Evolutionary conservation across 2,113 vertebrate genomes (phyloP).

Genomic region (Xenotilapia flavipinnis): DNA sequence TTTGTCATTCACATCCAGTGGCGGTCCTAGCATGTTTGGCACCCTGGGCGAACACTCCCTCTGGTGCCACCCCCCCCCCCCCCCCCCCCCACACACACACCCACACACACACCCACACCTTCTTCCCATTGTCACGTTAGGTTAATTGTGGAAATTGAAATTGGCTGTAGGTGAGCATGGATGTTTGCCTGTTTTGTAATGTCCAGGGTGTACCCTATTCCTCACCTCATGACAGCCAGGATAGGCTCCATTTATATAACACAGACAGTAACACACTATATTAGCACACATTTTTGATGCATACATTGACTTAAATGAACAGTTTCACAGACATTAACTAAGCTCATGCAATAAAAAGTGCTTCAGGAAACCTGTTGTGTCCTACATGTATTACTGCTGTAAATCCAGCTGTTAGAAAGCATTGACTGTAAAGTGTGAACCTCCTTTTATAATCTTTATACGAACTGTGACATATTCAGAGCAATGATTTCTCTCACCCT

Average conservation of each 20-base stretch:
- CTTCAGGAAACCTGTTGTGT: neutral
- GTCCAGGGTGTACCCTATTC: neutral
- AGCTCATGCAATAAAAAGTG: neutral
- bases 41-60: too few species aligned
- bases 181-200: neutral
- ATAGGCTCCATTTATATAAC: neutral
- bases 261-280: neutral
- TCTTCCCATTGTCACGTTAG: neutral
- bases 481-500: neutral
- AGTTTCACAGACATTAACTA: neutral
- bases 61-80: too few species aligned
- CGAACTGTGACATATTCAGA: neutral
- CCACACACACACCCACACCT: neutral
- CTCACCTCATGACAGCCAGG: neutral
- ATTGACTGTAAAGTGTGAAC: neutral
- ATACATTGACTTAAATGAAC: neutral
- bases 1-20: too few species aligned
- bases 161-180: neutral
- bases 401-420: neutral
- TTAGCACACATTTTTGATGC: neutral
- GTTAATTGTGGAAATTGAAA: neutral
- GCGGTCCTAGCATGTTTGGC: too few species aligned
- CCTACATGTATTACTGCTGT: neutral
- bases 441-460: neutral
- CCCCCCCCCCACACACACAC: too few species aligned